phyloP scores from a whole-genome alignment of 2,113 vertebrate genomes.

The Centropus bengalensis region DNA sequence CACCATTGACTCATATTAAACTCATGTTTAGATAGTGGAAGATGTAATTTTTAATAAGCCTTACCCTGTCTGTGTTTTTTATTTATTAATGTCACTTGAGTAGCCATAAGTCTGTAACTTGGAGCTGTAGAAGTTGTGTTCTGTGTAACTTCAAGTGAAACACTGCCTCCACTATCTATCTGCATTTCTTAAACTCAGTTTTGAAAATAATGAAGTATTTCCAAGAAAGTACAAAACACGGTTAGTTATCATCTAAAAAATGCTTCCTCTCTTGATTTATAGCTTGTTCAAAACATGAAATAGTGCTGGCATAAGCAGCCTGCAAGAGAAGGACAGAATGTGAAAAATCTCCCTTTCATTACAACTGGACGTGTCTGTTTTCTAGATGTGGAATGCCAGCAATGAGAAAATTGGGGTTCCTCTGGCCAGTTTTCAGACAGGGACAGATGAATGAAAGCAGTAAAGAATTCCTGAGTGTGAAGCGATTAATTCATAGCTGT shows the following conservation, averaged over 20 bases:
- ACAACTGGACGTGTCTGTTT: background rate
- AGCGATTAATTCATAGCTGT: slow-evolving; percentile 14
- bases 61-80: slow-evolving; percentile 12
- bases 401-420: background rate
- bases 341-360: slow-evolving; percentile 29
- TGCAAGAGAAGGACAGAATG: background rate
- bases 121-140: background rate
- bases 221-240: background rate
- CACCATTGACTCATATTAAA: slow-evolving; percentile 24
- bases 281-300: slow-evolving; percentile 16
- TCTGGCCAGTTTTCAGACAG: slow-evolving; percentile 27
- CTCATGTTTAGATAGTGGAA: slow-evolving; percentile 43
- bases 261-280: background rate
- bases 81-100: slow-evolving; percentile 35
- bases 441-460: background rate
- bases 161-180: background rate
- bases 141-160: slow-evolving; percentile 20
- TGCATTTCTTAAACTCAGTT: background rate
- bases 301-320: background rate
- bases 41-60: slow-evolving; percentile 59
- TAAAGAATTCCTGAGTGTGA: slow-evolving; percentile 20
- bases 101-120: background rate
- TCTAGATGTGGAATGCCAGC: slow-evolving; percentile 33
- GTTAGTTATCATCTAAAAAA: slow-evolving; percentile 17
- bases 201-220: background rate